phyloP scores from a whole-genome alignment of 2,888 invertebrate species.

The Acanthococcus lagerstroemiae region DNA sequence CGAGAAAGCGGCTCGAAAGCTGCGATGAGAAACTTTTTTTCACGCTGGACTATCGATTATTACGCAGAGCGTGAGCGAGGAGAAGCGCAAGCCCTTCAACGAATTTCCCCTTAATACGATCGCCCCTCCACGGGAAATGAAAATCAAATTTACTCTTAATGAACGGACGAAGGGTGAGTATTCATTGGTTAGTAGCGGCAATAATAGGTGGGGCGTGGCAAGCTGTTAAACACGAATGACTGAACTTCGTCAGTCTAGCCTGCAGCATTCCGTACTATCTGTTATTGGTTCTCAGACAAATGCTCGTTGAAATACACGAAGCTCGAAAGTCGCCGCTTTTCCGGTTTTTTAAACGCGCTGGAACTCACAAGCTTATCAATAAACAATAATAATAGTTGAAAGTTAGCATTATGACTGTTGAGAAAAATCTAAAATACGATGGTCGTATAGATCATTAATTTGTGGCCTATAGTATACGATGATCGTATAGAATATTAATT shows the following conservation, averaged over 20 bases:
- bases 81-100: background rate
- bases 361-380: no score
- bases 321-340: no score
- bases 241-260: constrained; percentile 24
- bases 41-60: constrained; percentile 5
- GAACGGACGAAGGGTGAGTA: constrained; percentile 19
- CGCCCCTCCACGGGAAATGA: constrained; percentile 8
- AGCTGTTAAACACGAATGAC: constrained; percentile 25
- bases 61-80: background rate
- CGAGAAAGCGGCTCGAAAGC: no score
- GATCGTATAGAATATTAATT: no score
- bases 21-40: constrained; percentile 1
- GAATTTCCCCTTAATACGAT: constrained; percentile 7
- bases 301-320: constrained; percentile 8
- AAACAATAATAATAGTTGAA: no score
- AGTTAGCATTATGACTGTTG: no score
- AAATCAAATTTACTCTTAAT: constrained; percentile 27
- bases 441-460: no score
- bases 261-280: constrained; percentile 18
- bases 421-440: no score
- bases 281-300: constrained; percentile 19
- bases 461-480: no score
- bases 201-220: constrained; percentile 26
- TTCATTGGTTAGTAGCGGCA: constrained; percentile 19
- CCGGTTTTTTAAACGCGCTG: no score